phyloP scores from a whole-genome alignment of 2,113 vertebrate genomes.

The Erinaceus europaeus region DNA sequence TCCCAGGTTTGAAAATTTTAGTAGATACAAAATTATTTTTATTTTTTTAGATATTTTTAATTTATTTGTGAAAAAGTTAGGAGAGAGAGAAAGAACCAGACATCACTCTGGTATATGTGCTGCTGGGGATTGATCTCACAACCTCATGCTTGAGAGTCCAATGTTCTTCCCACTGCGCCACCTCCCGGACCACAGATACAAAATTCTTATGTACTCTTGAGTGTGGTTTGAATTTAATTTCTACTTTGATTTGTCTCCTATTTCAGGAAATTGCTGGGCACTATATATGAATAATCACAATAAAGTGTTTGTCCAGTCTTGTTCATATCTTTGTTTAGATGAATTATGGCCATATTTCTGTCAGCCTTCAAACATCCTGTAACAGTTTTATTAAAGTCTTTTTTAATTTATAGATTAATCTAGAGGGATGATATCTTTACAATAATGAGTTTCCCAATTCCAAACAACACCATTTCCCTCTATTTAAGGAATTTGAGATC shows the following conservation, averaged over 20 bases:
- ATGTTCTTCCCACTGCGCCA: too few relatives aligned
- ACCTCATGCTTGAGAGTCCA: too few relatives aligned
- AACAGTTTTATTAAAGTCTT: constrained; percentile 26
- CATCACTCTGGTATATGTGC: too few relatives aligned
- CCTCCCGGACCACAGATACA: too few relatives aligned
- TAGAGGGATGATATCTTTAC: constrained; percentile 37
- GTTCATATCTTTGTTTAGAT: not conserved
- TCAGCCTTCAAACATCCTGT: not conserved
- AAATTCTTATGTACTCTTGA: not conserved
- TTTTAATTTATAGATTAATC: constrained; percentile 42
- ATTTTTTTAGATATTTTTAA: too few relatives aligned
- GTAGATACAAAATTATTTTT: too few relatives aligned
- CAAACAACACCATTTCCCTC: not conserved
- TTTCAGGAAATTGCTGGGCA: not conserved
- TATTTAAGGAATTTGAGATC: not conserved
- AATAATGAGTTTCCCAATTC: not conserved
- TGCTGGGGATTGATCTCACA: too few relatives aligned
- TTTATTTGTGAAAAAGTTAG: too few relatives aligned
- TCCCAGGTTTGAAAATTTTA: not conserved
- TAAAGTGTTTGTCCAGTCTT: not conserved
- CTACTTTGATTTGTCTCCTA: not conserved
- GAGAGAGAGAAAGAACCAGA: too few relatives aligned
- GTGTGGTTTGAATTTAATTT: not conserved
- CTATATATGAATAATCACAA: not conserved
- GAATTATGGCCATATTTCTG: not conserved